Percentiles rank a stretch among this genome's conserved stretches.
phyloP scores from a whole-genome alignment of 2,888 invertebrate genomes.

The Linyphia triangularis region DNA sequence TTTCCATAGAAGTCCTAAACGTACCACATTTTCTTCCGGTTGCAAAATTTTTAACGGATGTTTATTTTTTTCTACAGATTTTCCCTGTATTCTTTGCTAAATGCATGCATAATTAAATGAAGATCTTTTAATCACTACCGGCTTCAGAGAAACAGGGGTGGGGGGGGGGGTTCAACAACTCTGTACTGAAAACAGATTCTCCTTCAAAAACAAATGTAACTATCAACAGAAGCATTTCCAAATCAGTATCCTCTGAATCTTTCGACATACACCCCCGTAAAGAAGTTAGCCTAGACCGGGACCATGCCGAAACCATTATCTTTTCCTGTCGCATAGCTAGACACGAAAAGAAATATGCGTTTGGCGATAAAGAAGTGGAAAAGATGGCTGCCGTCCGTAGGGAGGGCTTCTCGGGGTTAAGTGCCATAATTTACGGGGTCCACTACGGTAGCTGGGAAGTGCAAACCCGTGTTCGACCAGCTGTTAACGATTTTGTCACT shows the following conservation, averaged over 20 bases:
- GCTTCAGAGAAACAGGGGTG: no score
- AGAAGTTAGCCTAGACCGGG: not conserved
- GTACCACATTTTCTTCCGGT: no score
- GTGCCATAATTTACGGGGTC: constrained; percentile 74
- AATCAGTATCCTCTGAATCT: not conserved
- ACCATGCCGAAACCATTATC: constrained; percentile 58
- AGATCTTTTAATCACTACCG: no score
- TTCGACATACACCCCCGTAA: not conserved
- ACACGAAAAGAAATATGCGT: constrained; percentile 63
- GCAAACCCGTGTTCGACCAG: constrained; percentile 71
- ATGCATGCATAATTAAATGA: no score
- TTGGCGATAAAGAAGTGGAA: constrained; percentile 69
- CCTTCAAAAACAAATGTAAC: no score
- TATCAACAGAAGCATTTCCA: not conserved
- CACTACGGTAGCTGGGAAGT: constrained; percentile 61
- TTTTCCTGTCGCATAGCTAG: constrained; percentile 34
- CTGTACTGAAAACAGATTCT: no score
- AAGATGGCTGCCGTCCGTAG: constrained; percentile 23
- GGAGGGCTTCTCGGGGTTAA: constrained; percentile 71
- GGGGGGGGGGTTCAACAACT: no score
- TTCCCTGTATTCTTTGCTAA: no score
- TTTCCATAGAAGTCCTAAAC: no score
- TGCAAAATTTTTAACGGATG: no score
- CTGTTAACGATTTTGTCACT: constrained; percentile 72
- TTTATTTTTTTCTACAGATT: no score